Conservation (phyloP, 2,888 invertebrate species). For the Azorinus chamasolen region DNA sequence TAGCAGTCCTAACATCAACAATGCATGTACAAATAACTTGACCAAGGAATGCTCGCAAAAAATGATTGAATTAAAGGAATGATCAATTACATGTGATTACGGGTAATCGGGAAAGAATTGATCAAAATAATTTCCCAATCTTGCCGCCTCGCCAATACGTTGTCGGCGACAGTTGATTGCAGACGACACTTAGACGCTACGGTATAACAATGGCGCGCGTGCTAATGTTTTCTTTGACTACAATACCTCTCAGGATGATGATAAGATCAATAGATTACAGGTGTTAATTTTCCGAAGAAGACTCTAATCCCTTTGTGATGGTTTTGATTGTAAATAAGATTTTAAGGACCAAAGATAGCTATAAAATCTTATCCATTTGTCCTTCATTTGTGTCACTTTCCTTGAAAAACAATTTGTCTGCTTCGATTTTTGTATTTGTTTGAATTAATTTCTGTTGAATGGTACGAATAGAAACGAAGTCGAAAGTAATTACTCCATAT, state of each 20-base stretch:
- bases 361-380: no score
- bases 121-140: conserved; percentile 33
- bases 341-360: no score
- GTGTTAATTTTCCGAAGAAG: conserved; percentile 52
- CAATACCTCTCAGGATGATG: conserved; percentile 41
- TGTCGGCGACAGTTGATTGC: conserved; percentile 4
- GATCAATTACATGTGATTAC: conserved; percentile 60
- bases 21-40: not conserved
- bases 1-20: not conserved
- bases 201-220: conserved; percentile 54
- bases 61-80: conserved; percentile 46
- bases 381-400: no score
- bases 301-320: conserved; percentile 42
- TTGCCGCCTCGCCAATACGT: conserved; percentile 15
- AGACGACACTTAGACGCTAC: conserved; percentile 50
- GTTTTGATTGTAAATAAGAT: not conserved
- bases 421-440: no score
- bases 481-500: no score
- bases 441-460: no score
- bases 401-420: no score
- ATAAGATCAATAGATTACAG: conserved; percentile 52
- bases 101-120: conserved; percentile 47
- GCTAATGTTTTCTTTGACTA: conserved; percentile 60
- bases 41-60: conserved; percentile 11
- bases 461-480: no score